Conservation (phyloP, 2,888 invertebrate species). For the Polylopha cassiicola region DNA sequence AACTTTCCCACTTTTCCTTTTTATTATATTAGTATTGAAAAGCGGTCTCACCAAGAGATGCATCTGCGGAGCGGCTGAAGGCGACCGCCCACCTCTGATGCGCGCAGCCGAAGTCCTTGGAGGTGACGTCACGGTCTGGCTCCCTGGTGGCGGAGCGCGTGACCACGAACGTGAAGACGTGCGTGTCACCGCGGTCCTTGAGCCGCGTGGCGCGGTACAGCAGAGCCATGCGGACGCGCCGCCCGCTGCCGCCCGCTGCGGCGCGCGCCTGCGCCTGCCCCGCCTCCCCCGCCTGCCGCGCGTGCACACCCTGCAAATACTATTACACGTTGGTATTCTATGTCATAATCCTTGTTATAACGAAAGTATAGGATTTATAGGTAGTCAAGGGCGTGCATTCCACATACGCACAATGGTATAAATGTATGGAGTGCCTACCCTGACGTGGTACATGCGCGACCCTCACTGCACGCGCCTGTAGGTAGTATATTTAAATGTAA, state of each 20-base stretch:
- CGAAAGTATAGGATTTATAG: no score
- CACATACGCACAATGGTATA: no score
- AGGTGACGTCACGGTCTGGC: constrained; percentile 86
- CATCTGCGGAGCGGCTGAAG: constrained; percentile 84
- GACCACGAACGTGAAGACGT: constrained; percentile 90
- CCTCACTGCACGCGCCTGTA: no score
- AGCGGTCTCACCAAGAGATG: constrained; percentile 74
- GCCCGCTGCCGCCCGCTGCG: constrained; percentile 66
- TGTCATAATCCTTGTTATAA: no score
- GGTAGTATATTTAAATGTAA: no score
- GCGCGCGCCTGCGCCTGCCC: constrained; percentile 57
- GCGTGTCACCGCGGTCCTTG: constrained; percentile 88
- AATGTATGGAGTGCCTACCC: no score
- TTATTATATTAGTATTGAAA: no score
- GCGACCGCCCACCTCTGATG: constrained; percentile 90
- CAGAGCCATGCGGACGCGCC: constrained; percentile 82
- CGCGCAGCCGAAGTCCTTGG: constrained; percentile 88
- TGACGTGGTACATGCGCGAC: no score
- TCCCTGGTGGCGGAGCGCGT: constrained; percentile 87
- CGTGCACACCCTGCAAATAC: constrained; percentile 20
- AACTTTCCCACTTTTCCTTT: no score
- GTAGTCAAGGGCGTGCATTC: no score
- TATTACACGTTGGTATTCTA: constrained; percentile 9
- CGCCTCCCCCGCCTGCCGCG: constrained; percentile 18
- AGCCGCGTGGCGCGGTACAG: constrained; percentile 89